Evolutionary conservation across 1,140 invertebrate genomes (phyloP).

Genomic region (Pogonomyrmex barbatus): DNA sequence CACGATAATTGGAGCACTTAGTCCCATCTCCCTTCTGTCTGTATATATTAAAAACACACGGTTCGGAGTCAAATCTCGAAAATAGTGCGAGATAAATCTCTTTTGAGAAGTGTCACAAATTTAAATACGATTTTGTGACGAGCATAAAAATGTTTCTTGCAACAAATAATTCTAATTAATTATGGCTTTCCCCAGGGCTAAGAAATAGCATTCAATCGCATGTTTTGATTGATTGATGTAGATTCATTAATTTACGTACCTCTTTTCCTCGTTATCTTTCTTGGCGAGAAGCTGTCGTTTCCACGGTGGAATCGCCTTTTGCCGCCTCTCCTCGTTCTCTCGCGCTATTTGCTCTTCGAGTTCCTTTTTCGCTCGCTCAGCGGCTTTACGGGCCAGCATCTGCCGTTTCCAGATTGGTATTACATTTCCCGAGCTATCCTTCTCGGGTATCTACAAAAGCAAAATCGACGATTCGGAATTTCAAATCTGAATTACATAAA

Average conservation of each 20-base stretch:
- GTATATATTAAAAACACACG: neutral
- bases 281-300: conserved; percentile 94
- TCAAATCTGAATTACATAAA: neutral
- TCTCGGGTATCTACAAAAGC: conserved; percentile 92
- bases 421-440: conserved; percentile 94
- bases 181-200: neutral
- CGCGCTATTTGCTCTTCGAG: conserved; percentile 93
- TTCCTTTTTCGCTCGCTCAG: conserved; percentile 96
- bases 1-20: conserved; percentile 34
- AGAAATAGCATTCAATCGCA: neutral
- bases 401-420: conserved; percentile 98
- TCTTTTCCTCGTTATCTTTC: conserved; percentile 91
- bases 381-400: conserved; percentile 97
- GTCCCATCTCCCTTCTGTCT: neutral
- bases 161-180: neutral
- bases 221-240: neutral
- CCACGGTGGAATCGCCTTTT: conserved; percentile 96
- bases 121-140: neutral
- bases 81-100: neutral
- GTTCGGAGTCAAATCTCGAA: neutral
- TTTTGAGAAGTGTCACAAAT: neutral
- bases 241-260: conserved; percentile 85
- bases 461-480: neutral
- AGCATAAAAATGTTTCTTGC: neutral
- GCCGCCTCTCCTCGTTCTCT: conserved; percentile 94